Percentiles rank a stretch among this genome's conserved stretches.
Evolutionary conservation across 1,140 invertebrate species (phyloP).

Genomic region (Linepithema humile): DNA sequence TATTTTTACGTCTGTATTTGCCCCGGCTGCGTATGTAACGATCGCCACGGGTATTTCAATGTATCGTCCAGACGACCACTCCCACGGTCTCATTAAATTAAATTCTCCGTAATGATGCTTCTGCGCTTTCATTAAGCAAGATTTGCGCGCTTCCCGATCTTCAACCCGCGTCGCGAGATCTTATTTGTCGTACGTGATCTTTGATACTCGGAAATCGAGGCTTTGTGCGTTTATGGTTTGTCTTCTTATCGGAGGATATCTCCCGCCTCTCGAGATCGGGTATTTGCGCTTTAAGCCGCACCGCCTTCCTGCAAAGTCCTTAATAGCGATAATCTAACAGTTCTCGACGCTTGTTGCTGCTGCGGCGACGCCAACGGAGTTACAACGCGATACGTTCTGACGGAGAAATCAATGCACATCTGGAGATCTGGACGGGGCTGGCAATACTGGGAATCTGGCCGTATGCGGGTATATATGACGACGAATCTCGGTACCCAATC

Average conservation of each 20-base stretch:
- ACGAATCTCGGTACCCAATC: conserved; percentile 70
- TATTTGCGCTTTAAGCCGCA: not conserved
- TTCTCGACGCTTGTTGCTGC: not conserved
- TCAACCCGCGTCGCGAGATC: not conserved
- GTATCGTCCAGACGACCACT: conserved; percentile 55
- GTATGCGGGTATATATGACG: conserved; percentile 44
- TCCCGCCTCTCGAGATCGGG: not conserved
- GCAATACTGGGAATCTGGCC: conserved; percentile 24
- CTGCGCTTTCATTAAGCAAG: not conserved
- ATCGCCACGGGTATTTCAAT: conserved; percentile 60
- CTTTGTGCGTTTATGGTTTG: not conserved
- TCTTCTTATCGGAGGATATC: not conserved
- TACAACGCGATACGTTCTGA: conserved; percentile 43
- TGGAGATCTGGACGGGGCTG: conserved; percentile 37
- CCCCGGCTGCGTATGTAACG: conserved; percentile 28
- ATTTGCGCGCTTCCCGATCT: not conserved
- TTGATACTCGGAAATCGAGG: not conserved
- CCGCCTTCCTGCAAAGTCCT: not conserved
- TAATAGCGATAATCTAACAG: conserved; percentile 42
- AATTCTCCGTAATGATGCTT: not conserved
- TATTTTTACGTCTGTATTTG: conserved; percentile 74
- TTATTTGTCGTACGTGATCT: conserved; percentile 9
- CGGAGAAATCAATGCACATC: conserved; percentile 56
- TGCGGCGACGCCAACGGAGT: not conserved
- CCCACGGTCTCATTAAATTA: conserved; percentile 36